Percentiles rank a stretch among this genome's conserved stretches.
Evolutionary conservation across 2,797 vertebrate genomes (phyloP).

Genomic region (Syndactyla subalaris): DNA sequence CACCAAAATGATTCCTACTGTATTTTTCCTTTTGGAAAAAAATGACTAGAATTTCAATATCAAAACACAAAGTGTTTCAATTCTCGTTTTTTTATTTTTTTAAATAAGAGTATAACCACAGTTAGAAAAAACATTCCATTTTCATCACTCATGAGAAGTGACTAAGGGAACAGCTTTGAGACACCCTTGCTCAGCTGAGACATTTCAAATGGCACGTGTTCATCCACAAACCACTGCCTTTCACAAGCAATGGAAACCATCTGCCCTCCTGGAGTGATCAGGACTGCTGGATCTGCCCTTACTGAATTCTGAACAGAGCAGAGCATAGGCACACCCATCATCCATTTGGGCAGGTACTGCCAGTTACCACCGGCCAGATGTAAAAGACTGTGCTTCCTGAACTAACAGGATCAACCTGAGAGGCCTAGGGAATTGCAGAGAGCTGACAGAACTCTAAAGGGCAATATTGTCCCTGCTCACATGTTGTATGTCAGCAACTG

Average conservation of each 20-base stretch:
- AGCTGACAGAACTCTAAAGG: not conserved
- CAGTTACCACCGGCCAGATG: not conserved
- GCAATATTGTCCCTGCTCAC: rapidly evolving
- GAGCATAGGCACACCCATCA: not conserved
- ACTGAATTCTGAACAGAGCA: not conserved
- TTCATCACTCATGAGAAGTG: not conserved
- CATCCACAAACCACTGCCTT: not conserved
- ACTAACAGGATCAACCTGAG: not conserved
- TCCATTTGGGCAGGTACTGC: not conserved
- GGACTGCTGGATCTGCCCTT: not conserved
- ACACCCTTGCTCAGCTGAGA: not conserved
- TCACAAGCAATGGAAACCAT: not conserved
- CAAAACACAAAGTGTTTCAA: not conserved
- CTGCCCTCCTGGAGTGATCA: not conserved
- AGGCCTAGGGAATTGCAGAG: not conserved
- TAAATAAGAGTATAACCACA: not conserved
- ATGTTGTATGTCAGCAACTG: not conserved
- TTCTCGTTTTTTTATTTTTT: not conserved
- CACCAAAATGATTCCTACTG: not conserved
- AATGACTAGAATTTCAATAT: not conserved
- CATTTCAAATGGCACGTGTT: not conserved
- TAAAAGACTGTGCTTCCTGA: not conserved
- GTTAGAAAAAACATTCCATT: not conserved
- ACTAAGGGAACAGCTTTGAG: not conserved
- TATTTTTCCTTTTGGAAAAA: not conserved